Base-by-base conservation (phyloP, 2,797 vertebrate genomes). In the Schizopygopsis pylzovi region DNA sequence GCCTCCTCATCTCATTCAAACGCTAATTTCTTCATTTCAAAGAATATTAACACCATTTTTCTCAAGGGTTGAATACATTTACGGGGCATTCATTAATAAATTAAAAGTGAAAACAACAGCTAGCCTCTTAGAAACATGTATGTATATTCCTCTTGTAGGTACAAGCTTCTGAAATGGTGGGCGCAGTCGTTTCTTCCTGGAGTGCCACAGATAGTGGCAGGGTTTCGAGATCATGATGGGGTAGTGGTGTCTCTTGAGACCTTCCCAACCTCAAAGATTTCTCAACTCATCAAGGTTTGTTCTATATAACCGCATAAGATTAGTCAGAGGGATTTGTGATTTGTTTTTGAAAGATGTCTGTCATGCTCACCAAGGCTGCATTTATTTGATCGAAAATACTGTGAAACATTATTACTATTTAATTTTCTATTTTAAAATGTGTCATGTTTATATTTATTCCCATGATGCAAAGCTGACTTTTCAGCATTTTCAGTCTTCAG, bases 161-260 rank as follows among this genome's bases (percentile, higher is more conserved):
- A 94, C 89, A 96, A 96, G 87, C 92, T 96, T 81, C 90, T 96
- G 16, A 96, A 96, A 87, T 96, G 96, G 96, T 96, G 96, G 96
- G 96, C 96, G 0, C 96, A 96, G 93, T 96, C 96, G 1, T 96
- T 96, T 79, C 95, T 96, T 45, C 95, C 95, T 0, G 96, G 96
- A n/a, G 96, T 98, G 78, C 97, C 97, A 4, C 94, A 94, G 16
- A 94, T 98, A 1, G 92, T 97, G 0, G 96, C 97, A 3, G 97
- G 97, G 16, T 98, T 98, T 91, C 95, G 97, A 61, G 96, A 96
- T 90, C 94, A 95, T 0, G 95, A 97, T 0, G 97, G 97, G 49
- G 91, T 93, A 0, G 93, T 98, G 4, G 94, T 96, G 37, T 93
- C 95, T 1, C 76, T 97, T 63, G 96, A 97, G 92, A 96, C 96